Evolutionary conservation across 2,113 vertebrate genomes (phyloP).

Genomic region (Phrynocephalus versicolor): DNA sequence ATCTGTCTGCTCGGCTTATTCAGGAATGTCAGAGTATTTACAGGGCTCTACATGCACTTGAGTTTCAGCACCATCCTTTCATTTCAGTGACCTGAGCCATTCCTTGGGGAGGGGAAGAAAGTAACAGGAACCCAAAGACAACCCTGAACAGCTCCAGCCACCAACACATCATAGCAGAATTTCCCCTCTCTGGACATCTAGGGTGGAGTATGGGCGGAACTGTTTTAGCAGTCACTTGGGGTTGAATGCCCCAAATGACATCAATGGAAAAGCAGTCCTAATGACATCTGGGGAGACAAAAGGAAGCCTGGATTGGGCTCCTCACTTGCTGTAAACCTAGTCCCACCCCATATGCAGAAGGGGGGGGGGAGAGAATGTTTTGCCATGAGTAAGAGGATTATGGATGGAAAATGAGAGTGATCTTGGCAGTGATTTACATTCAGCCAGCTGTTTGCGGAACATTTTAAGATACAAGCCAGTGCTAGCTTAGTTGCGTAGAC

Average conservation of each 20-base stretch:
- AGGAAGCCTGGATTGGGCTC: background rate
- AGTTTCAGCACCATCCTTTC: background rate
- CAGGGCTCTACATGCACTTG: background rate
- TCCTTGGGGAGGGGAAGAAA: too few species aligned
- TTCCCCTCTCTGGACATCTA: background rate
- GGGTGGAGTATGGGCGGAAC: background rate
- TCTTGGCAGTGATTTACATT: background rate
- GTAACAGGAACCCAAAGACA: too few species aligned
- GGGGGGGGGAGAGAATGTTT: background rate
- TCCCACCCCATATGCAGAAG: background rate
- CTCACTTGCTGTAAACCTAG: background rate
- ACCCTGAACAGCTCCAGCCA: too few species aligned
- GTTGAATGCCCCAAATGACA: background rate
- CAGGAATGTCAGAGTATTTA: rapidly evolving
- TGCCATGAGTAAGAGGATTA: background rate
- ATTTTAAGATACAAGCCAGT: background rate
- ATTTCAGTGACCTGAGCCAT: background rate
- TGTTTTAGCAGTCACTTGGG: background rate
- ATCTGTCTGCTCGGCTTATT: background rate
- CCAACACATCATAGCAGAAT: background rate
- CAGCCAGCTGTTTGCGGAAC: background rate
- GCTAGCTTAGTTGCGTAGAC: background rate
- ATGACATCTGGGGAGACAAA: background rate
- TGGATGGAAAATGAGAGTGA: background rate
- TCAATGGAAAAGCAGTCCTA: background rate